phyloP scores from a whole-genome alignment of 1,140 invertebrate genomes.

The Hyphantria cunea region DNA sequence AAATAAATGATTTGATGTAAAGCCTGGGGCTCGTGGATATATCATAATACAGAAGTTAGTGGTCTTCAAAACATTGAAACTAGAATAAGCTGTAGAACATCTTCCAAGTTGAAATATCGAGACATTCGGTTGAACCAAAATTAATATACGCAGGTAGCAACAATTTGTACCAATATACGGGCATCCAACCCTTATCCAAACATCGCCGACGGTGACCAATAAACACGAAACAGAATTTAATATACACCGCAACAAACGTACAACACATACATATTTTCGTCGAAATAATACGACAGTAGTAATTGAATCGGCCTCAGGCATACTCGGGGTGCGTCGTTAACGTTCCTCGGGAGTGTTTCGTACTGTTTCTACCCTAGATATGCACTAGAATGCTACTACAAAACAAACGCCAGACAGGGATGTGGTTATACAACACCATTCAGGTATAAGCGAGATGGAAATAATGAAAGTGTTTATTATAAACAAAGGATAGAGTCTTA shows the following conservation, averaged over 20 bases:
- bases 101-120: constrained; percentile 6
- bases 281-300: constrained; percentile 79
- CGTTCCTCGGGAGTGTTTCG: constrained; percentile 75
- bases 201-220: constrained; percentile 73
- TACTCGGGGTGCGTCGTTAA: constrained; percentile 75
- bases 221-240: constrained; percentile 78
- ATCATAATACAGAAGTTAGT: no score
- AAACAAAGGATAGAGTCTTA: constrained; percentile 80
- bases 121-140: constrained; percentile 17
- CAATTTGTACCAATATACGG: constrained; percentile 30
- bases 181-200: constrained; percentile 63
- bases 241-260: constrained; percentile 73
- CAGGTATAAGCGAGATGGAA: constrained; percentile 40
- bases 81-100: not conserved
- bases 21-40: no score
- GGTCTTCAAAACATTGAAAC: not conserved
- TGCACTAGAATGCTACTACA: constrained; percentile 71
- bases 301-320: constrained; percentile 80
- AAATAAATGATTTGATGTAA: no score
- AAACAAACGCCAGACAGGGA: constrained; percentile 57
- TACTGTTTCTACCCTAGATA: constrained; percentile 71
- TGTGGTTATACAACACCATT: constrained; percentile 23
- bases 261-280: constrained; percentile 79
- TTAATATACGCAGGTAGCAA: constrained; percentile 29
- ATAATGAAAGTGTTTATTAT: constrained; percentile 78